Conservation (phyloP, 2,888 invertebrate species). For the Glyphotaelius pellucidus region DNA sequence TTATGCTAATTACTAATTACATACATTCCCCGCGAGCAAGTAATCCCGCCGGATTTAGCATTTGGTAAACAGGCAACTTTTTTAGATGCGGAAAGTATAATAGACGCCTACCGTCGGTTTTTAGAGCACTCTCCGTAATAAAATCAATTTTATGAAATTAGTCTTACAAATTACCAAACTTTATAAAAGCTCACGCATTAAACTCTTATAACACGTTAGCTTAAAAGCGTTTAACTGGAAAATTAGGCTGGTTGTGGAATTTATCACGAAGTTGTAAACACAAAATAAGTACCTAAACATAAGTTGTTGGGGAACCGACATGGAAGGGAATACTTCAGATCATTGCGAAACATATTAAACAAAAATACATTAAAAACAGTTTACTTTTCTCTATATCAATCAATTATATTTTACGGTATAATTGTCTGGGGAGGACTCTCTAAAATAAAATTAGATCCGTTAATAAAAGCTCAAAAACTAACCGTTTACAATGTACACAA, state of each 20-base stretch:
- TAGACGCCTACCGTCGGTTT: not conserved
- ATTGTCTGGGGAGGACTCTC: no score
- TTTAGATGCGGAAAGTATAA: not conserved
- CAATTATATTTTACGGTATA: no score
- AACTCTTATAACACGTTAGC: not conserved
- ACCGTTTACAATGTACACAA: no score
- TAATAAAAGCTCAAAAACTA: no score
- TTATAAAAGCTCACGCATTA: constrained; percentile 8
- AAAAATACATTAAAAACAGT: no score
- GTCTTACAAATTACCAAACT: constrained; percentile 15
- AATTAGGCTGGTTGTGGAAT: not conserved
- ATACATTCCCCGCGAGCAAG: not conserved
- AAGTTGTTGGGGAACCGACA: not conserved
- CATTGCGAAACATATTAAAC: no score
- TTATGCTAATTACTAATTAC: constrained; percentile 19
- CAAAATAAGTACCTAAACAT: no score
- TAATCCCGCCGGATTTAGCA: constrained; percentile 16
- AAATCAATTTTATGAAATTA: not conserved
- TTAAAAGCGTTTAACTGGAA: not conserved
- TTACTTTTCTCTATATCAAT: no score
- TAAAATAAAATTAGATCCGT: no score
- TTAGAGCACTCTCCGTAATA: not conserved
- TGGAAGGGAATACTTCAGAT: not conserved
- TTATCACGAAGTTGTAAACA: not conserved
- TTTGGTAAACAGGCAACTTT: constrained; percentile 19